These are phyloP conservation scores for Arge pagana DNA, from an alignment of 2,888 invertebrate genomes.

Conservation along the genomic window DNA sequence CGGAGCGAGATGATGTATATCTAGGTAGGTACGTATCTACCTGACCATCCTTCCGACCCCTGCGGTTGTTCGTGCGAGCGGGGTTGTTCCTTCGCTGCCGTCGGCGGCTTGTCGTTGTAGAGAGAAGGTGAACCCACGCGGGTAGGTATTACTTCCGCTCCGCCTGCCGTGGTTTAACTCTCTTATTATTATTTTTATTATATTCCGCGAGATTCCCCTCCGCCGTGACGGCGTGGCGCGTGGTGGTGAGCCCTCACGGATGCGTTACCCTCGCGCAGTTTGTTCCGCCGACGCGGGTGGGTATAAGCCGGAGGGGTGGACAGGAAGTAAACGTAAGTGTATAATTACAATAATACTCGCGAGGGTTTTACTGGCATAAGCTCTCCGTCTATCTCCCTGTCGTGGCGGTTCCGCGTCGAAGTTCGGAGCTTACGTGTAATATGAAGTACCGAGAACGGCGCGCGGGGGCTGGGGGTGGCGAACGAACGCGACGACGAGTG, in stretches of 20 bases:
- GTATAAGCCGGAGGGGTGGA: conserved; percentile 40
- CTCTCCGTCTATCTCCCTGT: neutral
- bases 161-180: conserved; percentile 51
- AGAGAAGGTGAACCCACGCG: conserved; percentile 2
- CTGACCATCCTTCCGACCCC: conserved; percentile 19
- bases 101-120: conserved; percentile 13
- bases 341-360: conserved; percentile 58
- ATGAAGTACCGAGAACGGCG: no score
- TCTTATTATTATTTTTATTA: conserved; percentile 54
- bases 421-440: no score
- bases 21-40: no score
- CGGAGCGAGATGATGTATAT: no score
- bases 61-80: conserved; percentile 19
- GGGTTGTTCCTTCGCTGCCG: no score
- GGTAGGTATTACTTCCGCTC: conserved; percentile 43
- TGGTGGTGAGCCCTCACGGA: neutral
- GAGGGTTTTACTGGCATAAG: no score
- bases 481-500: conserved; percentile 34
- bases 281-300: conserved; percentile 36
- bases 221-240: neutral
- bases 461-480: conserved; percentile 24
- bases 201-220: conserved; percentile 26
- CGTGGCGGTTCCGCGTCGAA: neutral
- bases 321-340: conserved; percentile 59
- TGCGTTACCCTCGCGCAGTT: conserved; percentile 38